These are phyloP conservation scores for Aphidoletes aphidimyza DNA, from an alignment of 2,888 invertebrate genomes.

Conservation along the genomic window DNA sequence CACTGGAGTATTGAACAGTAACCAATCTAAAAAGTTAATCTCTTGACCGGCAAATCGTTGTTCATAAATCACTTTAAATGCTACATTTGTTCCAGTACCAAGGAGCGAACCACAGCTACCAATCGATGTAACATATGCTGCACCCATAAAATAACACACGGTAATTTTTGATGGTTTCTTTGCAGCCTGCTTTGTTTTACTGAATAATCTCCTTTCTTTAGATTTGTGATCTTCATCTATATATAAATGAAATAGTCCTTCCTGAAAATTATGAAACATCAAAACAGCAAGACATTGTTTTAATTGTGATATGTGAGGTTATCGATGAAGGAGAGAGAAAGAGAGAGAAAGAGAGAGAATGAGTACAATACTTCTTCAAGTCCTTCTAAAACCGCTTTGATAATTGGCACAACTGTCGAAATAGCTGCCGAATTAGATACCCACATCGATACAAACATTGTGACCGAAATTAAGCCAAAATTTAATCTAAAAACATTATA, in stretches of 20 bases:
- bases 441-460: constrained; percentile 97
- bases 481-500: constrained; percentile 77
- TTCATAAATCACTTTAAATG: no score
- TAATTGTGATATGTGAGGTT: constrained; percentile 57
- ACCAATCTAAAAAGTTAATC: constrained; percentile 85
- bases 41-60: constrained; percentile 71
- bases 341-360: no score
- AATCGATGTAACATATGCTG: constrained; percentile 84
- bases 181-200: no score
- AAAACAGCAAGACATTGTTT: no score
- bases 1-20: constrained; percentile 85
- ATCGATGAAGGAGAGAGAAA: no score
- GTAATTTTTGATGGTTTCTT: constrained; percentile 77
- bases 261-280: neutral
- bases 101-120: constrained; percentile 84
- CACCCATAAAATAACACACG: constrained; percentile 81
- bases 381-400: constrained; percentile 86
- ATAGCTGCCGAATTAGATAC: constrained; percentile 93
- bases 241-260: neutral
- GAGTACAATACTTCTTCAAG: constrained; percentile 82
- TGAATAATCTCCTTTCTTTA: no score
- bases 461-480: constrained; percentile 85
- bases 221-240: neutral
- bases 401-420: constrained; percentile 94
- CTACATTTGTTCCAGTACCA: constrained; percentile 84